Evolutionary conservation across 2,888 invertebrate species (phyloP), one percentile per base, ranked within the genome.

Genomic region (Parthenolecanium corni): DNA sequence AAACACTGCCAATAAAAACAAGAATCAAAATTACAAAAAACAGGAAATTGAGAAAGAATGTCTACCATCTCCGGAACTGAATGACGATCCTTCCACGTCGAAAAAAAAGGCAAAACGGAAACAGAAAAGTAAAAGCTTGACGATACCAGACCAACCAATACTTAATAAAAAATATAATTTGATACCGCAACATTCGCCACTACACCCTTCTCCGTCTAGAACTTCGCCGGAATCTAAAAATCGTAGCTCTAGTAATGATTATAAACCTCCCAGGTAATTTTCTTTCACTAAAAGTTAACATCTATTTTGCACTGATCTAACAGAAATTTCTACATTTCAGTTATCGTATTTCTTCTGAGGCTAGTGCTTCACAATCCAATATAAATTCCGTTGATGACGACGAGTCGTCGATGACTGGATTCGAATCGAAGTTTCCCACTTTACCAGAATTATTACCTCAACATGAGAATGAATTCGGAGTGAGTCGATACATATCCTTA

Each of bases 161-260:
- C 36, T 49, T 20, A 64, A 64, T 52, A 64, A 51, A 18, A 56
- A 64, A 38, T 63, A 54, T 31, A 74, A 77, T 68, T 73, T 77
- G 68, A 75, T 78, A 71, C 78, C 80, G 65, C 77, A 79, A 68
- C 78, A 80, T 70, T 80, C 80, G 62, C 81, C 80, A 31, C 73
- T 80, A 66, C 79, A 80, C 69, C 79, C 79, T 66, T 81, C 81
- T 66, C 81, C 81, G 49, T 74, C 75, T 46, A 71, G 71, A 66
- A 68, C 69, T 9, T 66, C 64, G 69, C 71, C 64, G 6, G 49
- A 61, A 11, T 49, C 49, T 11, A 61, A 61, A 51, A 61, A 51
- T 51, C 61, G 16, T 36, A 23, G 14, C 20, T 2, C 36, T 36
- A 40, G 18, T 51, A 61, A 36, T 23, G 61, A 61, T 38, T 61